Base-by-base conservation (phyloP, 2,797 vertebrate genomes). In the Erethizon dorsatum region DNA sequence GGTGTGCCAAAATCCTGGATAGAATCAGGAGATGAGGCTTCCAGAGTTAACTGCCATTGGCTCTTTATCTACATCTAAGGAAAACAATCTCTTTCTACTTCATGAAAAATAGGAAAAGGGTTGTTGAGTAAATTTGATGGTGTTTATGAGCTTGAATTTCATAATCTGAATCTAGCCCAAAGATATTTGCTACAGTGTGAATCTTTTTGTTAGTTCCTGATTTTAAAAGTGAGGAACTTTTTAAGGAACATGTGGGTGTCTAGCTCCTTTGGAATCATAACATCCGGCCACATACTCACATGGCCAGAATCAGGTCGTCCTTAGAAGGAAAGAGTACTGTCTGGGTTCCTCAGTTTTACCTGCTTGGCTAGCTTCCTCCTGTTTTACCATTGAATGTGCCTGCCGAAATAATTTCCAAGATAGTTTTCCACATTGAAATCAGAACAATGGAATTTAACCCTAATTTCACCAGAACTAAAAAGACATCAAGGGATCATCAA, bases 311-410 rank as follows among this genome's bases (percentile, higher is more conserved):
- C 14, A 0, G 45, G 3, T 17, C 3, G 1, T 24, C 11, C 67
- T 6, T 4, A 15, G 54, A 33, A 61, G 7, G 24, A 52, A 12
- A 0, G 1, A n/a, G 57, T 31, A 15, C 0, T 50, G 22, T 13
- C 18, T 22, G 0, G 1, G 7, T 0, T 26, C 5, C 15, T 24
- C 2, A 4, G 22, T 4, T 17, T 18, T 2, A 0, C 0, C 1
- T 26, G 26, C 2, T 31, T 41, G 41, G 26, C 11, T 6, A 3
- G 6, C 24, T 24, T 26, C 59, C 7, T 93, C n/a, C 1, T 6
- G 20, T 65, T 33, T 54, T 13, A 26, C 41, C 24, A 26, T 92
- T 47, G 41, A 47, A 6, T 41, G 31, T 83, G 31, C 24, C 69
- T 85, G 65, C 10, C 28, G 24, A 57, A 26, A n/a, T 33, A 54